These are phyloP conservation scores for Cephus rjabovi DNA, from an alignment of 2,888 invertebrate species.

Conservation along the genomic window DNA sequence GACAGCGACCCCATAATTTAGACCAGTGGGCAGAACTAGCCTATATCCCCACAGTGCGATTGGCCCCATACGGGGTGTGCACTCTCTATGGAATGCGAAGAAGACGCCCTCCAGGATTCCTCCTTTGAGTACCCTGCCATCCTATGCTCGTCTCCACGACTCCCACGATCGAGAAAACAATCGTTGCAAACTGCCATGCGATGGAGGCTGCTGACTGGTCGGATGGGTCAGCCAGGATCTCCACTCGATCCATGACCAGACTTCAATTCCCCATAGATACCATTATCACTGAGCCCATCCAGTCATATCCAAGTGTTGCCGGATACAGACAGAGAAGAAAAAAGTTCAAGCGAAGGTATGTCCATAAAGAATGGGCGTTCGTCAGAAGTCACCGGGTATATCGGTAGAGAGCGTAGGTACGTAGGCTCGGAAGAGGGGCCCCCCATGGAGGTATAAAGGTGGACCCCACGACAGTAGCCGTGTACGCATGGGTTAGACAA, in stretches of 20 bases:
- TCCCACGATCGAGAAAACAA: background rate
- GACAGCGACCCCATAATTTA: slow-evolving; percentile 64
- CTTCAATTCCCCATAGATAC: background rate
- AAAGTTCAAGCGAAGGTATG: background rate
- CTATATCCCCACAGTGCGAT: slow-evolving; percentile 33
- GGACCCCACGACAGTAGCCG: slow-evolving; percentile 64
- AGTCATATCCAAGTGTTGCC: background rate
- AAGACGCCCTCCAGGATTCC: slow-evolving; percentile 6
- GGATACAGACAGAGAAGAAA: background rate
- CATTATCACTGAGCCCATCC: background rate
- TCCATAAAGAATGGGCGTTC: background rate
- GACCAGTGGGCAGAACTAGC: slow-evolving; percentile 59
- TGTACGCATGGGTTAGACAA: slow-evolving; percentile 65
- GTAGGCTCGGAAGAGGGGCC: slow-evolving; percentile 51
- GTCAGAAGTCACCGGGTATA: slow-evolving; percentile 51
- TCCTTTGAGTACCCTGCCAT: background rate
- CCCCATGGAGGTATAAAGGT: slow-evolving; percentile 61
- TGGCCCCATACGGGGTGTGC: slow-evolving; percentile 28
- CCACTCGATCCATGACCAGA: background rate
- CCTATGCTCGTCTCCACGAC: background rate
- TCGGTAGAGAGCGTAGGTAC: slow-evolving; percentile 38
- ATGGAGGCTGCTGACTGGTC: background rate
- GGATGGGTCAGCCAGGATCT: background rate
- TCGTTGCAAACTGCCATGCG: background rate
- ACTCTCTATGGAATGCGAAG: slow-evolving; percentile 7